Evolutionary conservation across 1,140 invertebrate genomes (phyloP), one percentile per base, ranked within the genome.

Genomic region (Camponotus pennsylvanicus): DNA sequence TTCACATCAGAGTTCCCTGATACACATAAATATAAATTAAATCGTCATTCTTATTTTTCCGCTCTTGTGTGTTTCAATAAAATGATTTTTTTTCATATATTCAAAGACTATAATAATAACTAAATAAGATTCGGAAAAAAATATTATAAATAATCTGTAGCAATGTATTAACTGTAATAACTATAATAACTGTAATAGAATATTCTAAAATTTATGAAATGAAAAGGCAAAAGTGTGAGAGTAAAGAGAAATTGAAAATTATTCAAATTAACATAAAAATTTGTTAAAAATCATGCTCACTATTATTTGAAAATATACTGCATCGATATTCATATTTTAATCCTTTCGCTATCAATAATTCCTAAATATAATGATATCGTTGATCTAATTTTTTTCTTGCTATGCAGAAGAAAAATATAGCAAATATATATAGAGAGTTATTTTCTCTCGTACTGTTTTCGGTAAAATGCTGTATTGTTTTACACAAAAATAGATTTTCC

Each of bases 401-500:
- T 45, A 15, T 27, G 21, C 5, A 27, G 18, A 71, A 42, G 15
- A 27, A 71, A 61, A 83, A 75, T 61, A 61, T 27, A 27, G 11
- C 11, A 0, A 32, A 73, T 82, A 21, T 80, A 57, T 73, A 21
- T 70, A 57, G 18, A 75, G 69, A 21, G 40, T 32, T n/a, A 61
- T 55, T 49, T 61, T 45, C 3, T 18, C 3, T 83, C 7, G 27
- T 7, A 42, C 27, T 49, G 59, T 83, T 83, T 83, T 63, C 52
- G 71, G 32, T 40, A 13, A 70, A 75, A 40, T 37, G 55, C 32
- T 61, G 13, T 45, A 73, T 73, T 83, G 79, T 83, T 83, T 83
- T 83, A 45, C 8, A 73, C n/a, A 37, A 57, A 63, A 75, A 83
- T 83, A 75, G 79, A 75, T 83, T 83, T 73, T 83, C 63, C n/a